Conservation (phyloP, 1,140 invertebrate species). For the Scaptomyza graminum region DNA sequence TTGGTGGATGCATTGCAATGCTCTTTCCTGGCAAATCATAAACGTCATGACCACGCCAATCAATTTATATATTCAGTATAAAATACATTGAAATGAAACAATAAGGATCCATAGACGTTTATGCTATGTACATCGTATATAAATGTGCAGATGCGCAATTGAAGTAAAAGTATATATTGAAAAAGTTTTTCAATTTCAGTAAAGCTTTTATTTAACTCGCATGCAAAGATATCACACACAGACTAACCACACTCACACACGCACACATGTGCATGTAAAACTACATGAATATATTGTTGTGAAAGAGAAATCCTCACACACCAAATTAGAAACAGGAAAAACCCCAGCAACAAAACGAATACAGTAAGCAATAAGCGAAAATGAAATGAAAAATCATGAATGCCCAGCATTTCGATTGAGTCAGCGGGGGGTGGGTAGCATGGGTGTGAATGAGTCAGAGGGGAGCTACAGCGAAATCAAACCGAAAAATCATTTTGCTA, state of each 20-base stretch:
- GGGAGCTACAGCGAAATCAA: constrained; percentile 58
- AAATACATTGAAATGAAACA: constrained; percentile 66
- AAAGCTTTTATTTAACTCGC: constrained; percentile 73
- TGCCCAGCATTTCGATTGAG: constrained; percentile 40
- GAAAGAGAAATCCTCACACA: constrained; percentile 55
- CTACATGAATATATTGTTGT: constrained; percentile 63
- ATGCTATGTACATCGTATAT: constrained; percentile 30
- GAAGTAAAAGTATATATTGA: constrained; percentile 72
- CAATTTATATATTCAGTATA: constrained; percentile 15
- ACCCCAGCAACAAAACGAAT: constrained; percentile 64
- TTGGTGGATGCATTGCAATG: neutral
- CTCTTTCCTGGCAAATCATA: constrained; percentile 46
- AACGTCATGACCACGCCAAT: constrained; percentile 8
- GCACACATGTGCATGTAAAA: constrained; percentile 22
- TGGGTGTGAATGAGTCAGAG: too few relatives aligned
- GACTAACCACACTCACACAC: constrained; percentile 39
- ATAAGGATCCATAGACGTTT: constrained; percentile 54
- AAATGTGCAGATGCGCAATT: constrained; percentile 23
- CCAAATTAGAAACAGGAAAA: constrained; percentile 75
- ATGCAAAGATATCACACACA: constrained; percentile 69
- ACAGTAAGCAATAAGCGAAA: constrained; percentile 81
- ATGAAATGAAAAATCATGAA: constrained; percentile 82
- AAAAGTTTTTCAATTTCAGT: constrained; percentile 80
- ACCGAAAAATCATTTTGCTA: constrained; percentile 67
- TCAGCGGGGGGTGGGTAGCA: constrained; percentile 12